Base-by-base conservation (phyloP, 2,888 invertebrate genomes). In the Leptopterna dolabrata region DNA sequence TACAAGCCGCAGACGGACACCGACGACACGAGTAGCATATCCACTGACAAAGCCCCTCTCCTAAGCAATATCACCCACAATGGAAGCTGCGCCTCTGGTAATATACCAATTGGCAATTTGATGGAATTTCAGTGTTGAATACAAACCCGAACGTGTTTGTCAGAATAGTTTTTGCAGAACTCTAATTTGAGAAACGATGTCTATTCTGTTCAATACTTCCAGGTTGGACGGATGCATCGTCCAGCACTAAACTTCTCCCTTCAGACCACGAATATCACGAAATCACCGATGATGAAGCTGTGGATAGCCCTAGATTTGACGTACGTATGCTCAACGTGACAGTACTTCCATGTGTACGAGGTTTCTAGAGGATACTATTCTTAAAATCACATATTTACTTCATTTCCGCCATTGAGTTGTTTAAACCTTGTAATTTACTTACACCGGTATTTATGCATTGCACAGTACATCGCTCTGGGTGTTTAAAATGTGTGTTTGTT, bases 1-100 rank as follows among this genome's bases (percentile, higher is more conserved):
- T 97, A 97, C 92, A 96, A 97, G 91, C 97, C 97, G 0, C 96
- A 96, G 24, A 96, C 97, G 91, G 97, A 97, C 90, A 87, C 89
- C 24, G 87, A 87, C 29, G 90, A 90, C 36, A 89, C 90, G 13
- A 88, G 89, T 86, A 89, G 91, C 91, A 90, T 91, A 90, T 88
- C 89, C 14, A 89, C 92, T 13, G 92, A 92, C 89, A 90, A 91
- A 85, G 92, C 92, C 13, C 92, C 92, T 9, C 90, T 92, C 51
- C 90, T 92, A 13, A 91, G 89, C 76, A 89, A 86, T 70, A 89
- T 86, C 76, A 87, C 80, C 13, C 89, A 89, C 47, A 86, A 86
- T 41, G 86, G 86, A 16, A 86, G 51, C 86, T 86, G 86, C 43
- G 86, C 86, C 14, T 86, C 86, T 13, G 86, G 85, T 85, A 29